Evolutionary conservation across 2,888 invertebrate genomes (phyloP).

Genomic region (Ecliptopera silaceata): DNA sequence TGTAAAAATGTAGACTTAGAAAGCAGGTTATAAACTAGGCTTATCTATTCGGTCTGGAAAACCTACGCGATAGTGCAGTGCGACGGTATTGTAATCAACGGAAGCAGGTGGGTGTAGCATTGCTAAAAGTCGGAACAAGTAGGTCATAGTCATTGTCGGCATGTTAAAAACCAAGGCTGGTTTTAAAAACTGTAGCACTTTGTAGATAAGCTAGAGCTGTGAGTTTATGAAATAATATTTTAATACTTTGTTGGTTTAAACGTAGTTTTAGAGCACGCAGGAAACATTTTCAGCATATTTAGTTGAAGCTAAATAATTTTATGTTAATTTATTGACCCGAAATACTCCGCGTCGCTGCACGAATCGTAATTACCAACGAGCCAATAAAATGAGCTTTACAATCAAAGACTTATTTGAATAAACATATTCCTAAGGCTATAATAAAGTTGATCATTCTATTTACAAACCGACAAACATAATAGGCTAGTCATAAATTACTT

Average conservation of each 20-base stretch:
- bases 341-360: neutral
- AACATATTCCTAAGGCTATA: no score
- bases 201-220: no score
- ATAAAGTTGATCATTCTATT: no score
- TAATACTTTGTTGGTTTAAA: neutral
- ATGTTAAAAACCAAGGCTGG: neutral
- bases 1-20: neutral
- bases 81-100: slow-evolving; percentile 43
- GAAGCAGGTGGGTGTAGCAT: slow-evolving; percentile 35
- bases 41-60: slow-evolving; percentile 18
- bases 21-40: slow-evolving; percentile 19
- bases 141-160: slow-evolving; percentile 4
- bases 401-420: no score
- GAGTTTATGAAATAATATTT: no score
- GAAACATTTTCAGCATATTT: neutral
- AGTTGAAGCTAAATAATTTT: neutral
- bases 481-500: no score
- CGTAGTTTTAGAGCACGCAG: neutral
- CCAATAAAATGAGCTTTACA: no score
- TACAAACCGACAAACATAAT: no score
- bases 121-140: slow-evolving; percentile 25
- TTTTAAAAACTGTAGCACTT: neutral
- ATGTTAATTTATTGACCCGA: neutral
- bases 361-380: no score
- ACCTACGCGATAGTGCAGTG: slow-evolving; percentile 25